Evolutionary conservation across 2,888 invertebrate genomes (phyloP).

Genomic region (Diarsia brunnea): DNA sequence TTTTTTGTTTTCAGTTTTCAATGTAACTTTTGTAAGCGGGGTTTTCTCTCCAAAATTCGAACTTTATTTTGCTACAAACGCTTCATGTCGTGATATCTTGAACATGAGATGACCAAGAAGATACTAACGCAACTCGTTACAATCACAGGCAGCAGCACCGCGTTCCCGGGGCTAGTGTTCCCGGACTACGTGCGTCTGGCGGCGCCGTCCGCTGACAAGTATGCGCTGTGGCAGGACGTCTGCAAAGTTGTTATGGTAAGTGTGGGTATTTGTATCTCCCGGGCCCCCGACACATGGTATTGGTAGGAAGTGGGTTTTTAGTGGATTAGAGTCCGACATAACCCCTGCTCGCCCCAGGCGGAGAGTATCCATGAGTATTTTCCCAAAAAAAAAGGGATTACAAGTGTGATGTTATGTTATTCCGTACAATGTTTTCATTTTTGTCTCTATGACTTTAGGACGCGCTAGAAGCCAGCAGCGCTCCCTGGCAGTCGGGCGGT

Average conservation of each 20-base stretch:
- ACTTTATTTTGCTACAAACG: not conserved
- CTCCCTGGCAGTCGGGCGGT: slow-evolving; percentile 88
- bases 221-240: slow-evolving; percentile 96
- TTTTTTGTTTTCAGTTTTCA: too few relatives aligned
- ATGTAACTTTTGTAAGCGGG: too few relatives aligned
- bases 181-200: slow-evolving; percentile 95
- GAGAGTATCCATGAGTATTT: too few relatives aligned
- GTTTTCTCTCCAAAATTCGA: too few relatives aligned
- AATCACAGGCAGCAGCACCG: slow-evolving; percentile 75
- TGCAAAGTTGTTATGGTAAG: slow-evolving; percentile 93
- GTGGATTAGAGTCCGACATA: too few relatives aligned
- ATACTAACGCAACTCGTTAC: not conserved
- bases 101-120: not conserved
- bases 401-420: too few relatives aligned
- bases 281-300: too few relatives aligned
- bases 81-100: not conserved
- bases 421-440: not conserved
- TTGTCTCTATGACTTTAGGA: slow-evolving; percentile 92
- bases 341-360: too few relatives aligned
- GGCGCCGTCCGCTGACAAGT: slow-evolving; percentile 94
- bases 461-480: slow-evolving; percentile 93
- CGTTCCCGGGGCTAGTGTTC: slow-evolving; percentile 89
- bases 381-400: too few relatives aligned
- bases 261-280: too few relatives aligned
- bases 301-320: too few relatives aligned